Base-by-base conservation (phyloP, 2,797 vertebrate genomes). In the Betta splendens region DNA sequence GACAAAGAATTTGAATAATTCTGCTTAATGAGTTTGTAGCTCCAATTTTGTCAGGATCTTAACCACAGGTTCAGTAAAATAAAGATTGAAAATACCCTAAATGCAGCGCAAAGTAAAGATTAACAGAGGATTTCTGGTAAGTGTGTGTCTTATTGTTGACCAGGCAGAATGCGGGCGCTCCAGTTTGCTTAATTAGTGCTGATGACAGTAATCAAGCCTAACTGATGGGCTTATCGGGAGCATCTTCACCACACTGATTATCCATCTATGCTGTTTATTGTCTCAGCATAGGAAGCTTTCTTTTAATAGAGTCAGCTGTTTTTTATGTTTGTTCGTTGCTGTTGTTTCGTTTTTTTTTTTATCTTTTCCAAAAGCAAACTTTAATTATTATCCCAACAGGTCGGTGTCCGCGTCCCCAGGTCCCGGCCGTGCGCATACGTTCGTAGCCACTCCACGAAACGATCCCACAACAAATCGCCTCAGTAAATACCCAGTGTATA, bases 161-260 rank as follows among this genome's bases (percentile, higher is more conserved):
- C 40, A 32, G 46, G 52, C 38, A 31, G 26, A 33, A n/a, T n/a
- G n/a, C n/a, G n/a, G 28, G 16, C 26, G 5, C 57, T 75, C 38
- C 23, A 28, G 59, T 77, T 69, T 42, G 37, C 65, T 74, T 83
- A 81, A 87, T 80, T 80, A 71, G 55, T 38, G 37, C 45, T 77
- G 75, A 85, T 80, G 72, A 81, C 69, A 53, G 56, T 79, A 79
- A 88, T 87, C 79, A 83, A 81, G 50, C 54, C 38, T 13, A 73
- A 65, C 55, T 67, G 67, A 81, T 78, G 32, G 33, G 62, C 52
- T 80, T 75, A 81, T 83, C 5, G 51, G 79, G 78, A 84, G 74
- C 60, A 79, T 69, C 81, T 51, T 48, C 10, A 4, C 46, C 28
- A 9, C 72, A 81, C 84, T 70, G 80, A 90, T 86, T 72, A 73